These are phyloP conservation scores for Egretta garzetta DNA, from an alignment of 2,113 vertebrate species.

Conservation along the genomic window DNA sequence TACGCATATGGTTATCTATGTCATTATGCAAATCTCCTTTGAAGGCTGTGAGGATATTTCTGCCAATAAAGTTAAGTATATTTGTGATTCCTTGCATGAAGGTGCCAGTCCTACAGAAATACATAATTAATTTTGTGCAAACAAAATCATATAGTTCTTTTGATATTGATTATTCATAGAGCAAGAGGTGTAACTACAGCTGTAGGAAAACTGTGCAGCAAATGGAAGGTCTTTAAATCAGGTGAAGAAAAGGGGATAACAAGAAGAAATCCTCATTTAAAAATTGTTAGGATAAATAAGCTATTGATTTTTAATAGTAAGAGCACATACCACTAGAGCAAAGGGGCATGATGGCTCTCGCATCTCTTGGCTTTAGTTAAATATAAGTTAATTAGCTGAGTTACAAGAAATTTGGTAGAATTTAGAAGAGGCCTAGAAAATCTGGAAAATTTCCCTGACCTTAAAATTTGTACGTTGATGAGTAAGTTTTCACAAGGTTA, in stretches of 20 bases:
- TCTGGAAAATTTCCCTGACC: background rate
- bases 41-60: background rate
- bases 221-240: background rate
- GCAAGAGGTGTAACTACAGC: background rate
- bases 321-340: background rate
- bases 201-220: background rate
- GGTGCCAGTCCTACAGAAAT: background rate
- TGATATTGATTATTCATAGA: background rate
- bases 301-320: background rate
- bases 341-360: background rate
- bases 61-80: background rate
- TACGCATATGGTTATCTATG: background rate
- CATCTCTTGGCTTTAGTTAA: background rate
- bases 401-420: background rate
- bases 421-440: background rate
- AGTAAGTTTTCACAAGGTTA: background rate
- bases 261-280: background rate
- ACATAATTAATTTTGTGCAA: background rate
- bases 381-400: background rate
- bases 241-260: background rate
- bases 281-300: background rate
- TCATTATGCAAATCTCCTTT: background rate
- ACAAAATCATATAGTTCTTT: background rate
- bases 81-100: background rate
- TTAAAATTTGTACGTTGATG: background rate